Percentiles rank a stretch among this genome's conserved stretches.
Evolutionary conservation across 2,797 vertebrate species (phyloP).

Genomic region (Oreochromis grahami): DNA sequence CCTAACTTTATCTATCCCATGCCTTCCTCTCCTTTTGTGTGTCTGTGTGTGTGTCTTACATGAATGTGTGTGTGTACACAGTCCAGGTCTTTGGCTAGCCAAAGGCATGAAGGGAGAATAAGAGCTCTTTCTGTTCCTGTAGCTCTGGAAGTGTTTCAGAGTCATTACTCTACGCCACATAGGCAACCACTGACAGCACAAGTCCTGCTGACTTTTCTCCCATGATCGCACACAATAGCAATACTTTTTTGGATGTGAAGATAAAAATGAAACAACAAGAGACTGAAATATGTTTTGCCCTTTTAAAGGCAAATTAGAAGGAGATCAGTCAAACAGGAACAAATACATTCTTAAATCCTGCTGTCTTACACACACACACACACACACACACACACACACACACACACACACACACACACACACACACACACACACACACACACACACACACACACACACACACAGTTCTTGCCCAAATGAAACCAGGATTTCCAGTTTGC

Average conservation of each 20-base stretch:
- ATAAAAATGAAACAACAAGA: background rate
- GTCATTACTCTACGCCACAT: slow-evolving; percentile 16
- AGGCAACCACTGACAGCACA: slow-evolving; percentile 12
- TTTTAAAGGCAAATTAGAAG: slow-evolving; percentile 5
- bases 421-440: background rate
- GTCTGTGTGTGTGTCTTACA: background rate
- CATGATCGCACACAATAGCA: background rate
- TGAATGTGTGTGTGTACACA: background rate
- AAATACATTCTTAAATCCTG: background rate
- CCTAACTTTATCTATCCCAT: slow-evolving; percentile 28
- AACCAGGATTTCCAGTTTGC: slow-evolving; percentile 63
- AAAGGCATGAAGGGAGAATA: slow-evolving; percentile 28
- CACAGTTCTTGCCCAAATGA: slow-evolving; percentile 7
- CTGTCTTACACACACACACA: background rate
- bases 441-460: background rate
- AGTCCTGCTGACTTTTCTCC: background rate
- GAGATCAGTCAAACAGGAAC: background rate
- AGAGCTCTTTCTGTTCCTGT: slow-evolving; percentile 31
- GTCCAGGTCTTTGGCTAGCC: slow-evolving; percentile 34
- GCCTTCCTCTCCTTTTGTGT: slow-evolving; percentile 39
- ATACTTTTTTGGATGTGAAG: background rate
- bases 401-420: background rate
- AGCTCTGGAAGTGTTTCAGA: slow-evolving; percentile 39
- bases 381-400: background rate
- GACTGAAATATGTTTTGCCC: background rate